A percentile compares a stretch with the other conserved stretches of the same genome.
phyloP scores from a whole-genome alignment of 1,140 invertebrate species.

The Drosophila tsacasi region DNA sequence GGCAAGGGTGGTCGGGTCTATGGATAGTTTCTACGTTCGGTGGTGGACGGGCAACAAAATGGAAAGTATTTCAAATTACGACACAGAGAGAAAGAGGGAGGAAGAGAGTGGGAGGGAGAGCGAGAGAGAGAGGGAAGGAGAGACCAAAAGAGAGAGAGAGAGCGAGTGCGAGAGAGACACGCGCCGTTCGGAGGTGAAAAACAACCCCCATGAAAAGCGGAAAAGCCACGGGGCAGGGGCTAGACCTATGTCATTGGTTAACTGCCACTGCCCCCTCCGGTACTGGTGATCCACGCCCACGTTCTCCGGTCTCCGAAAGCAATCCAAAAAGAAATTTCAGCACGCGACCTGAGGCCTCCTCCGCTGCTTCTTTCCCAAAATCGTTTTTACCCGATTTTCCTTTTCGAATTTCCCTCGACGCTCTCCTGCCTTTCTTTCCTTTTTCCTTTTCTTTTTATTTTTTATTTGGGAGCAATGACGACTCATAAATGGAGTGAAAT shows the following conservation, averaged over 20 bases:
- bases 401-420: conserved; percentile 19
- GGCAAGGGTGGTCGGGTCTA: conserved; percentile 15
- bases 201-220: conserved; percentile 35
- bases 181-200: conserved; percentile 37
- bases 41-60: conserved; percentile 64
- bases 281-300: conserved; percentile 21
- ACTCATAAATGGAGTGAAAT: conserved; percentile 78
- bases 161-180: conserved; percentile 30
- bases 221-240: neutral
- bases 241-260: conserved; percentile 75
- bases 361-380: conserved; percentile 7
- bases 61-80: conserved; percentile 82
- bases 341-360: conserved; percentile 53
- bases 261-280: conserved; percentile 31
- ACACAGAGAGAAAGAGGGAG: conserved; percentile 26
- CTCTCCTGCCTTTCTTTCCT: conserved; percentile 6
- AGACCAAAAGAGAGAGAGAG: neutral
- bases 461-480: conserved; percentile 60
- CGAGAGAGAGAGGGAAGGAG: neutral
- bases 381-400: conserved; percentile 26
- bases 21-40: conserved; percentile 7
- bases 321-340: conserved; percentile 76
- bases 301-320: conserved; percentile 55
- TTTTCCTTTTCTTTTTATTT: neutral
- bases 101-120: neutral